A percentile compares a stretch with the other conserved stretches of the same genome.
These are phyloP conservation scores for Ischnus inquisitorius DNA, from an alignment of 2,888 invertebrate species.

Conservation along the genomic window DNA sequence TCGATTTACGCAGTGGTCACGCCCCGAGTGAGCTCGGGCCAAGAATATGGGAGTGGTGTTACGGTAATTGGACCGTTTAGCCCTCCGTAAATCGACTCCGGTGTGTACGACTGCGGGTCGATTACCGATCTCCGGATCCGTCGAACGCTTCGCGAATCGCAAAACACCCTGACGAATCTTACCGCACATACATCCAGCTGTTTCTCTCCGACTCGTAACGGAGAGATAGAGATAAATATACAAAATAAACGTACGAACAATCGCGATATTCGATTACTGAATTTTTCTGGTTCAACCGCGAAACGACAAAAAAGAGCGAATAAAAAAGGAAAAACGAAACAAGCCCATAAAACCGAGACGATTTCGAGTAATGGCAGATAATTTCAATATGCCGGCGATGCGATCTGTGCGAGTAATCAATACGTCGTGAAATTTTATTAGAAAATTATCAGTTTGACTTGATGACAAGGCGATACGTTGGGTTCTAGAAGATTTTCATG, in stretches of 20 bases:
- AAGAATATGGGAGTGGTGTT: conserved; percentile 74
- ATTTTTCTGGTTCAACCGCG: neutral
- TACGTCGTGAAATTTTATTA: conserved; percentile 52
- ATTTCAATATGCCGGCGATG: conserved; percentile 36
- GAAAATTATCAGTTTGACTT: conserved; percentile 47
- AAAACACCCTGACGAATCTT: conserved; percentile 29
- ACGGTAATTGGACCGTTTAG: conserved; percentile 47
- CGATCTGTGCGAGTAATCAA: conserved; percentile 49
- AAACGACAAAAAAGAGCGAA: neutral
- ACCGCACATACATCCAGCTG: neutral
- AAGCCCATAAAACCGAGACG: conserved; percentile 36
- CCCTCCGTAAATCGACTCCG: conserved; percentile 16
- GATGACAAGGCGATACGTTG: conserved; percentile 37
- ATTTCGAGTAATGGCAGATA: conserved; percentile 39
- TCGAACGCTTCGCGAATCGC: conserved; percentile 10
- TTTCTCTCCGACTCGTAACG: neutral
- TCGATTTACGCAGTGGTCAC: conserved; percentile 72
- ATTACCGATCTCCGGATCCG: conserved; percentile 17
- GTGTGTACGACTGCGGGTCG: neutral
- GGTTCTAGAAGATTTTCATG: neutral
- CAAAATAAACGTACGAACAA: neutral
- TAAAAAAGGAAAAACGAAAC: conserved; percentile 12
- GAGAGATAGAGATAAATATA: neutral
- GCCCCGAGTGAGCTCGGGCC: conserved; percentile 68
- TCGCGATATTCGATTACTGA: conserved; percentile 14